Conservation (phyloP, 2,797 vertebrate genomes). For the Protonibea diacanthus region DNA sequence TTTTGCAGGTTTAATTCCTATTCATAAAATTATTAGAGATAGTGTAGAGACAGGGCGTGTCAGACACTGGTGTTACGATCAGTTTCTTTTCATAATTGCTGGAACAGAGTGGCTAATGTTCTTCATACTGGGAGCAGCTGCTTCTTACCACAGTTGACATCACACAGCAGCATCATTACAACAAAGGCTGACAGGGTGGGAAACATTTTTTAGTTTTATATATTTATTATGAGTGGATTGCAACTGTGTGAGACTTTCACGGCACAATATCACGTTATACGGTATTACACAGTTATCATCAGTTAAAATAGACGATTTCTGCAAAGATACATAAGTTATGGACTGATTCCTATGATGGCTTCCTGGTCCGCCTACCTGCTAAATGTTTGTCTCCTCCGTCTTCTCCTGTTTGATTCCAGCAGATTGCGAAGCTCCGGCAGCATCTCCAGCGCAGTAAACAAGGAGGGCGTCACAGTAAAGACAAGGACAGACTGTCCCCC, state of each 20-base stretch:
- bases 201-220: background rate
- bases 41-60: background rate
- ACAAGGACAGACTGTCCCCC: constrained; percentile 88
- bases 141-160: background rate
- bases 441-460: constrained; percentile 91
- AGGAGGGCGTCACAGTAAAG: constrained; percentile 86
- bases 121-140: background rate
- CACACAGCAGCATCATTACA: background rate
- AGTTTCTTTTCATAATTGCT: background rate
- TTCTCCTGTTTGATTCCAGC: constrained; percentile 48
- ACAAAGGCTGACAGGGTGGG: background rate
- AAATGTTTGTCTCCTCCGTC: background rate
- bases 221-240: no score
- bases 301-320: no score
- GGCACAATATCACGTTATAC: no score
- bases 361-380: background rate
- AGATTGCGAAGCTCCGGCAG: constrained; percentile 92
- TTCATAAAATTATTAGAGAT: background rate
- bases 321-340: background rate
- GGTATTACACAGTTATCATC: no score
- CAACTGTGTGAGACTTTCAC: no score
- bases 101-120: no score
- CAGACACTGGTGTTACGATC: background rate
- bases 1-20: background rate
- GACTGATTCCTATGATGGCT: background rate